Percentiles rank a stretch among this genome's conserved stretches.
Evolutionary conservation across 2,113 vertebrate genomes (phyloP).

Genomic region (Nerophis lumbriciformis): DNA sequence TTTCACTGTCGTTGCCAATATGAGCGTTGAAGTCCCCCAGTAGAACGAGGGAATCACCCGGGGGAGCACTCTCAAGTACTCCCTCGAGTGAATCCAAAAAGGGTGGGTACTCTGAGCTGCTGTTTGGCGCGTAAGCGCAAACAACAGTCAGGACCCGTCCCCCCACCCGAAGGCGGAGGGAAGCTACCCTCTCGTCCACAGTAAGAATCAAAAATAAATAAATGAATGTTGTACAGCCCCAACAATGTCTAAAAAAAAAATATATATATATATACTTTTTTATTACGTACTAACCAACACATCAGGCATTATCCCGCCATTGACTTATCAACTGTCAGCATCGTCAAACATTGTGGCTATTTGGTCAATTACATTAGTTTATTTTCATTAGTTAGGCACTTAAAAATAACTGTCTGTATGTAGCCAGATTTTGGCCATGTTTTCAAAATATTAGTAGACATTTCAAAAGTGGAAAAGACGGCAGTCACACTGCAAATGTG

Average conservation of each 20-base stretch:
- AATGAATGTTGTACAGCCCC: not conserved
- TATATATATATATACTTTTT: not conserved
- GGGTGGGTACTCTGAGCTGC: too few relatives aligned
- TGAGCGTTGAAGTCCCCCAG: too few relatives aligned
- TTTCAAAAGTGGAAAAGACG: not conserved
- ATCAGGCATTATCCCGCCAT: not conserved
- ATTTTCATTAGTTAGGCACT: not conserved
- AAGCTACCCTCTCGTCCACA: too few relatives aligned
- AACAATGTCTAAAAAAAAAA: not conserved
- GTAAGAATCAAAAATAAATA: conserved; percentile 1
- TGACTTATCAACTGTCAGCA: not conserved
- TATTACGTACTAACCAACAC: not conserved
- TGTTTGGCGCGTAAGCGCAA: too few relatives aligned
- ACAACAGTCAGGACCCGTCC: too few relatives aligned
- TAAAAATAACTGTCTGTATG: not conserved
- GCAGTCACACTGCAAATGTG: not conserved
- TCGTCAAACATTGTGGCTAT: conserved; percentile 3
- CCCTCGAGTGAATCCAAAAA: too few relatives aligned
- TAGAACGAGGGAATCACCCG: too few relatives aligned
- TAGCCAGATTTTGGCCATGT: not conserved
- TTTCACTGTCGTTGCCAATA: too few relatives aligned
- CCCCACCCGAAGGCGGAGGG: too few relatives aligned
- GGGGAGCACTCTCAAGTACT: too few relatives aligned
- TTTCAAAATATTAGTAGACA: not conserved
- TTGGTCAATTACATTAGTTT: not conserved